Evolutionary conservation across 1,140 invertebrate genomes (phyloP).

Genomic region (Bombus affinis): DNA sequence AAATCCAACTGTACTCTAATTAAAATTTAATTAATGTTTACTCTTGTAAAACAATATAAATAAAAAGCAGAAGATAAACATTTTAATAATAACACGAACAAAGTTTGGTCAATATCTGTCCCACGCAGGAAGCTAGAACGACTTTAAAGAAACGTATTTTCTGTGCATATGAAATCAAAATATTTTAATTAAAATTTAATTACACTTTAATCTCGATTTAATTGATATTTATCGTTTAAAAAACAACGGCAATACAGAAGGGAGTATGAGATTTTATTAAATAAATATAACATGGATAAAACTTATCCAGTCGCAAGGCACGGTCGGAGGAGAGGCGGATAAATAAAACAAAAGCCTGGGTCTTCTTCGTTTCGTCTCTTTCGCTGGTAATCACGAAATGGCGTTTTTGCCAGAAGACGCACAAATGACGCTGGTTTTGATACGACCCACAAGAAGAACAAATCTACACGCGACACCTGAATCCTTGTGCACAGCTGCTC

Average conservation of each 20-base stretch:
- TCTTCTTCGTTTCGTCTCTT: no score
- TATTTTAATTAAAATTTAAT: no score
- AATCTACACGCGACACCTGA: neutral
- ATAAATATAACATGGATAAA: neutral
- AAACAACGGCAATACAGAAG: no score
- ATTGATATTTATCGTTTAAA: no score
- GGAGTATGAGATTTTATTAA: no score
- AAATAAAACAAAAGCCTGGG: neutral
- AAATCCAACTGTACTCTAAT: neutral
- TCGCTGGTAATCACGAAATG: slow-evolving; percentile 26
- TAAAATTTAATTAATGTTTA: neutral
- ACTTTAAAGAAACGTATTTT: no score
- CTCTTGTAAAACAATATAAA: no score
- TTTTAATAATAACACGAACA: no score
- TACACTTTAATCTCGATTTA: no score
- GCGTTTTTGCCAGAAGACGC: neutral
- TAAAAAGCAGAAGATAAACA: neutral
- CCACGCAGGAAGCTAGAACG: no score
- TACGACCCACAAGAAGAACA: neutral
- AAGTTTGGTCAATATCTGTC: no score
- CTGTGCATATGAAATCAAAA: no score
- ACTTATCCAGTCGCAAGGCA: neutral
- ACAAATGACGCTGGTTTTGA: slow-evolving; percentile 11
- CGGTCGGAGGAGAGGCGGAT: neutral
- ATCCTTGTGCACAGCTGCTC: neutral